These are phyloP conservation scores for Bradypodion ventrale DNA, from an alignment of 2,797 vertebrate species.

Conservation along the genomic window DNA sequence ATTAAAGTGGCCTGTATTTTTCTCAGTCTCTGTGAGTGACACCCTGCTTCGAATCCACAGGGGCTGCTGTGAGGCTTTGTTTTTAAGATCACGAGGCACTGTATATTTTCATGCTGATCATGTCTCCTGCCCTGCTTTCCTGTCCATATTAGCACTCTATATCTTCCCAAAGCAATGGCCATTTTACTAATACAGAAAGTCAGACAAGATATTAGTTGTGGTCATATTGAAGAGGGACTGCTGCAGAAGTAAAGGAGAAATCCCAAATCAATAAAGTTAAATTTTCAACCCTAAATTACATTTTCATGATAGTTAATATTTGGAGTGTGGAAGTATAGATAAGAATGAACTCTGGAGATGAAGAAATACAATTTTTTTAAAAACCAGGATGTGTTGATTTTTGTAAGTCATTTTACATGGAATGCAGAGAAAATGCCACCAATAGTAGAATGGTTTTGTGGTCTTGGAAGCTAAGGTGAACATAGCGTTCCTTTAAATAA, in stretches of 20 bases:
- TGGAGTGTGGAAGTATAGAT: background rate
- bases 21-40: too few relatives aligned
- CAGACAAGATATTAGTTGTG: background rate
- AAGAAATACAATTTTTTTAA: background rate
- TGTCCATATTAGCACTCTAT: background rate
- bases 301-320: slow-evolving; percentile 12
- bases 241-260: background rate
- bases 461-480: background rate
- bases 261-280: slow-evolving; percentile 10
- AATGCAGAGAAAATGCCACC: background rate
- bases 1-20: too few relatives aligned
- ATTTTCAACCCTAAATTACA: slow-evolving; percentile 5
- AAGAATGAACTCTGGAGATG: background rate
- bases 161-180: background rate
- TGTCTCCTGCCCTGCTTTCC: background rate
- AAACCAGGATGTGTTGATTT: slow-evolving; percentile 9
- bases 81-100: too few relatives aligned
- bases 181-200: background rate
- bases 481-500: slow-evolving; percentile 7
- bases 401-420: background rate
- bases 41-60: too few relatives aligned
- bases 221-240: slow-evolving; percentile 1
- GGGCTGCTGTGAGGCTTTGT: too few relatives aligned
- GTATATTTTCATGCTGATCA: background rate
- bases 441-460: slow-evolving; percentile 12